Evolutionary conservation across 2,113 vertebrate species (phyloP), one percentile per base, ranked within the genome.

Genomic region (Nerophis lumbriciformis): DNA sequence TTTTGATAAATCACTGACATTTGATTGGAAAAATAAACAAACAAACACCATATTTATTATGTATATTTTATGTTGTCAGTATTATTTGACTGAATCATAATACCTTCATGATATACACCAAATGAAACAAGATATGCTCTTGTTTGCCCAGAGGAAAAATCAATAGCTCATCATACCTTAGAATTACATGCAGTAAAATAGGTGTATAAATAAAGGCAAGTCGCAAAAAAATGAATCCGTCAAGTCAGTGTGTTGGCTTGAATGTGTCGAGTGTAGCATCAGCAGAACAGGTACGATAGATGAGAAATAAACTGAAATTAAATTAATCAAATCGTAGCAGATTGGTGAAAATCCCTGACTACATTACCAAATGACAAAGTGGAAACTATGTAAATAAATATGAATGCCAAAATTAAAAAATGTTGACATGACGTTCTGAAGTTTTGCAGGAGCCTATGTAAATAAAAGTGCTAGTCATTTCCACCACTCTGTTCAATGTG

Each of bases 121-220:
- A 44, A 53, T 21, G 56, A 6, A 52, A 53, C 16, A 74, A 48
- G 35, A 62, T 19, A 1, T 8, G 12, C 14, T 44, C 59, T 14
- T 35, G 8, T 38, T 61, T 9, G 4, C 16, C 10, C 21, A 49
- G 19, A 69, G 52, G 8, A 53, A 61, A 28, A 13, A 59, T 56
- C 66, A 69, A 37, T 58, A 67, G 66, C 50, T 56, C 61, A 55
- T 62, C 36, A 65, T 57, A 44, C 53, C 42, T 66, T 59, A 60
- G 19, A 66, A 48, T 71, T 57, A 63, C 71, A 83, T 81, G 76
- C 78, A 49, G 63, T 8, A 66, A 72, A 59, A 61, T 61, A 65
- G 64, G 14, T 51, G 15, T 60, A 56, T 64, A 21, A 64, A 19
- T 61, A 68, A 60, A 66, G 66, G 9, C 19, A 70, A 48, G 14